These are phyloP conservation scores for Microtus ochrogaster DNA, from an alignment of 2,113 vertebrate species.

Conservation along the genomic window DNA sequence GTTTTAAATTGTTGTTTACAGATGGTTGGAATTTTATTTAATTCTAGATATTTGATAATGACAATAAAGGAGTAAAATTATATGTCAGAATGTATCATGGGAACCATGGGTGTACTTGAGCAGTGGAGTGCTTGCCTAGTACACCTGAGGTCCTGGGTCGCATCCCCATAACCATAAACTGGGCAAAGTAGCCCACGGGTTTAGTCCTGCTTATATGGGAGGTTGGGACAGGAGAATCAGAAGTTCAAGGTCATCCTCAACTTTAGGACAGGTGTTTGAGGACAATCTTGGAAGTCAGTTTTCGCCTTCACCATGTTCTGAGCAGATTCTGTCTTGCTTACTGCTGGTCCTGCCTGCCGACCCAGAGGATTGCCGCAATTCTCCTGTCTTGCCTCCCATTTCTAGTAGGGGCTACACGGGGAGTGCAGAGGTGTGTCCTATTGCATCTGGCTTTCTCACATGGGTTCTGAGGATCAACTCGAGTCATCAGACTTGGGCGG, in stretches of 20 bases:
- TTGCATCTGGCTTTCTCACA: neutral
- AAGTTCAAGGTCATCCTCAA: neutral
- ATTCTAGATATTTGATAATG: neutral
- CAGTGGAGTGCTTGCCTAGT: neutral
- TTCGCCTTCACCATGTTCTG: neutral
- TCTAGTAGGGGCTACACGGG: neutral
- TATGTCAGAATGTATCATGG: neutral
- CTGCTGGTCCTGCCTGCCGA: neutral
- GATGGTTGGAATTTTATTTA: neutral
- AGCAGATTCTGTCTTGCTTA: no score
- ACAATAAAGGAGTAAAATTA: conserved; percentile 31
- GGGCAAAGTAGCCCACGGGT: neutral
- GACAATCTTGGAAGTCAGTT: neutral
- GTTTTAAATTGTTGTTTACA: neutral
- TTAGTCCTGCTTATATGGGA: no score
- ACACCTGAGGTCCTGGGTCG: neutral
- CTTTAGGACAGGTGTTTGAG: neutral
- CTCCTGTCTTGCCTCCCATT: neutral
- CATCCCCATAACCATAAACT: neutral
- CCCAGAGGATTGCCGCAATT: neutral
- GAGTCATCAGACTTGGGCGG: neutral
- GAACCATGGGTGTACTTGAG: neutral
- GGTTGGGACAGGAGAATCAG: no score
- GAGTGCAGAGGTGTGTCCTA: neutral
- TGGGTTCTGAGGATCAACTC: neutral